phyloP scores from a whole-genome alignment of 2,113 vertebrate species.

The Spilogale gracilis region DNA sequence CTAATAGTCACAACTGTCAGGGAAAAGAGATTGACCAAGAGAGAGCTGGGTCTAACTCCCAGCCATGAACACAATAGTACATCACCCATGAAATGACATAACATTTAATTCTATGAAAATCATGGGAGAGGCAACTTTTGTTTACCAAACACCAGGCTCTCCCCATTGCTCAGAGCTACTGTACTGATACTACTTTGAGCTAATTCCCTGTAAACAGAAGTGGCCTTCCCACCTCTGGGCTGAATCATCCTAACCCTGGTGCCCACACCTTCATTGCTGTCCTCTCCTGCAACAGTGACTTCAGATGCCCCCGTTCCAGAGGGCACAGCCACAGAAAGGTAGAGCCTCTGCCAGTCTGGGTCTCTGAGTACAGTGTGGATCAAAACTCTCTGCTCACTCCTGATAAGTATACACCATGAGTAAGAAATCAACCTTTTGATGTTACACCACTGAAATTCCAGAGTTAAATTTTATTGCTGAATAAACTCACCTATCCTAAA shows the following conservation, averaged over 20 bases:
- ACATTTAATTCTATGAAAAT: background rate
- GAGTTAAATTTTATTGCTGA: background rate
- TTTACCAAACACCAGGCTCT: background rate
- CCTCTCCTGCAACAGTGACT: background rate
- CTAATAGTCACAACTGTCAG: background rate
- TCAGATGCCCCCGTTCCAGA: background rate
- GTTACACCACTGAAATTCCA: background rate
- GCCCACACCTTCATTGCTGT: accelerated
- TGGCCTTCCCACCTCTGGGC: background rate
- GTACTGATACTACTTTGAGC: background rate
- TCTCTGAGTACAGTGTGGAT: background rate
- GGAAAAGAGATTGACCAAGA: background rate
- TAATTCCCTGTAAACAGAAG: background rate
- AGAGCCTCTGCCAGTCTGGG: background rate
- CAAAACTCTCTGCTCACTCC: background rate
- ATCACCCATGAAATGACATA: background rate
- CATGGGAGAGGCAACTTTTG: background rate
- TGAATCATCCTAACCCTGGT: background rate
- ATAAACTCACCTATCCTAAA: background rate
- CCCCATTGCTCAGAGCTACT: background rate
- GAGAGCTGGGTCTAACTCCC: background rate
- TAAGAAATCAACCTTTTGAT: background rate
- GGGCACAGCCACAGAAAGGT: background rate
- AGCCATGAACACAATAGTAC: background rate
- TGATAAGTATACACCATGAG: background rate